Base-by-base conservation (phyloP, 2,113 vertebrate genomes). In the Scatophagus argus region DNA sequence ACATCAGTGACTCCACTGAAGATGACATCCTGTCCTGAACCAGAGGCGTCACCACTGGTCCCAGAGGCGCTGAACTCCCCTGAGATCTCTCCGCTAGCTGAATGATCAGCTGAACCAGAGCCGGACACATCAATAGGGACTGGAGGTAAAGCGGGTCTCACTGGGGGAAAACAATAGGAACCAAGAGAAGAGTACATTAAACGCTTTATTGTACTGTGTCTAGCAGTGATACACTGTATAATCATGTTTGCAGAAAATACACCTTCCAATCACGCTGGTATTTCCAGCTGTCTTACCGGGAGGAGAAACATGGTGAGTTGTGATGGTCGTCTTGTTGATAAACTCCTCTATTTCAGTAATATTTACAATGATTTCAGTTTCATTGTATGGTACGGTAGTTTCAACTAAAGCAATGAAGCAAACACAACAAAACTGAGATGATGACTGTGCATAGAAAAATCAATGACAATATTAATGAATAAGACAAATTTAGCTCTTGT, bases 111-210 rank as follows among this genome's bases (percentile, higher is more conserved):
- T 54, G 89, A 90, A 60, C 90, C 89, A 41, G 87, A 90, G 41
- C 81, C 93, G 0, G 94, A 92, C 39, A 44, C 74, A 66, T 90
- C 92, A 62, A 0, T 86, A 43, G 51, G 36, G 19, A 90, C 72
- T 58, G 94, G 88, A 84, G 94, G 90, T 85, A 91, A 88, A 19
- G 83, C 80, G 65, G 94, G 91, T 55, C 21, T 80, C 66, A 75
- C 96, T 98, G 90, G 3, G 81, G 72, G 59, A 82, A n/a, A 34
- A 65, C 29, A 84, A 6, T 52, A 9, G 76, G 47, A 75, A 68
- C 41, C 12, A 21, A 82, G 27, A 69, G 5, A 54, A 39, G 31
- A 43, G 64, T 44, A 44, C 21, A 41, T 76, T 44, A 68, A 21
- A 46, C 36, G n/a, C 6, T 38, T 58, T 58, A 1, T 51, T 17